Evolutionary conservation across 2,888 invertebrate species (phyloP).

Genomic region (Pollenia amentaria): DNA sequence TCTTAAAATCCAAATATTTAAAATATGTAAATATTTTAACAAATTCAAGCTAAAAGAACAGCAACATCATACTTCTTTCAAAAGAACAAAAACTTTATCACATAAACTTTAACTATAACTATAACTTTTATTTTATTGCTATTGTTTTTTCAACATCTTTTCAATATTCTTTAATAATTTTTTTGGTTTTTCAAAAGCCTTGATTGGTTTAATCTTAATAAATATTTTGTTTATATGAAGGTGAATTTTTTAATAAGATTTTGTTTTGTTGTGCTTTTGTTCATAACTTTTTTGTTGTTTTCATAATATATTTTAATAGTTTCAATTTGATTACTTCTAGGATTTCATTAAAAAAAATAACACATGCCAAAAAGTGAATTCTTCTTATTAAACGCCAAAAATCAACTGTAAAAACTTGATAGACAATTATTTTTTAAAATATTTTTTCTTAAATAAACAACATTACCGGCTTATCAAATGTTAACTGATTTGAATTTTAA

Average conservation of each 20-base stretch:
- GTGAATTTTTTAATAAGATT: background rate
- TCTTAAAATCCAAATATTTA: no score
- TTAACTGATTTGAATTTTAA: constrained; percentile 31
- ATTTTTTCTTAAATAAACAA: background rate
- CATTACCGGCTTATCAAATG: constrained; percentile 60
- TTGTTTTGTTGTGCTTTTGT: constrained; percentile 15
- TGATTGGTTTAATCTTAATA: constrained; percentile 19
- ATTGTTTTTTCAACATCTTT: constrained; percentile 36
- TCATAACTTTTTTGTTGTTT: constrained; percentile 10
- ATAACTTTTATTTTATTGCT: background rate
- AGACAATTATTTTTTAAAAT: background rate
- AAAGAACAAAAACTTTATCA: constrained; percentile 3
- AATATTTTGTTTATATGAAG: constrained; percentile 38
- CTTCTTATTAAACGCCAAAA: background rate
- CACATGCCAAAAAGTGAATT: background rate
- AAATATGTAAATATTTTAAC: no score
- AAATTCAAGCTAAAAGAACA: no score
- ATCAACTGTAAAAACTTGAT: constrained; percentile 51
- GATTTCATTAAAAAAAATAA: constrained; percentile 2
- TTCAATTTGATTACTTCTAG: constrained; percentile 43
- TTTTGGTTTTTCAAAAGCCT: background rate
- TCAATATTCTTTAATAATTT: constrained; percentile 19
- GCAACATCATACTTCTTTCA: no score
- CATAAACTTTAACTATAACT: background rate
- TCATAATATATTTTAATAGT: constrained; percentile 6